phyloP scores from a whole-genome alignment of 2,888 invertebrate genomes.

The Eledone cirrhosa region DNA sequence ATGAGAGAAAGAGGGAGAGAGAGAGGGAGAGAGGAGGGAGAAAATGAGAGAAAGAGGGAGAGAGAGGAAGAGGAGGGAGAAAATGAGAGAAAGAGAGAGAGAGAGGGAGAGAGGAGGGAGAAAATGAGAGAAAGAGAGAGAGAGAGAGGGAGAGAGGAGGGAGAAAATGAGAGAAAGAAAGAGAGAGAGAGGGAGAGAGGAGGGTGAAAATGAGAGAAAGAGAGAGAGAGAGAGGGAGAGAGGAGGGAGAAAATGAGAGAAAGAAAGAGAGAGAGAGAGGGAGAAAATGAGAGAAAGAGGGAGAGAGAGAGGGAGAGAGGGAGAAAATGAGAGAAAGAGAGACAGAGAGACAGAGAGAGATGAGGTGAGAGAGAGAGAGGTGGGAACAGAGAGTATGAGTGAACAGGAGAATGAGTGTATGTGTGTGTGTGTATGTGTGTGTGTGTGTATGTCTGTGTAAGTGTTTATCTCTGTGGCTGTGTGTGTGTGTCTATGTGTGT shows the following conservation, averaged over 20 bases:
- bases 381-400: no score
- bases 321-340: neutral
- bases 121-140: neutral
- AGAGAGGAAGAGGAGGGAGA: neutral
- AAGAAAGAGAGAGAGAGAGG: neutral
- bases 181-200: neutral
- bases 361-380: neutral
- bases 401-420: no score
- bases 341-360: fast-evolving
- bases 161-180: neutral
- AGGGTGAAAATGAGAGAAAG: neutral
- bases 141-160: neutral
- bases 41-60: neutral
- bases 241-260: neutral
- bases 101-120: neutral
- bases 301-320: neutral
- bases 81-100: neutral
- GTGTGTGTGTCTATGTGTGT: no score
- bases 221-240: neutral
- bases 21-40: neutral
- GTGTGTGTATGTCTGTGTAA: no score
- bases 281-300: neutral
- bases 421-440: no score
- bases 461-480: no score
- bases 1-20: neutral